Base-by-base conservation (phyloP, 2,888 invertebrate species). In the Tenthredo amoena region DNA sequence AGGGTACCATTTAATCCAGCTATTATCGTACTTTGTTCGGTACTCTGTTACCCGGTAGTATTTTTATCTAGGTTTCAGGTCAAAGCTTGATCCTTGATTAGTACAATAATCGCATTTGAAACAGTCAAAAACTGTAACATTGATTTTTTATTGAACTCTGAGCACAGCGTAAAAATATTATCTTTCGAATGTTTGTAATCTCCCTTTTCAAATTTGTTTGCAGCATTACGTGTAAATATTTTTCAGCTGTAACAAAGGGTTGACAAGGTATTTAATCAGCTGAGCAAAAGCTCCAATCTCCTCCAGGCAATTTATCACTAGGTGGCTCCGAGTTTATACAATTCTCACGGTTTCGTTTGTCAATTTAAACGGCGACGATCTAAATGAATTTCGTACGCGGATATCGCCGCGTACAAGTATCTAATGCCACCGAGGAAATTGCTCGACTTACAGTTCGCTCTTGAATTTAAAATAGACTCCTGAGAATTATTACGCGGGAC, bases 211-310 rank as follows among this genome's bases (percentile, higher is more conserved):
- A 34, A 68, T 68, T 68, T 55, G 50, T 77, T 31, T 2, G 55
- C 18, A 18, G 34, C 18, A 18, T 77, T 34, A 5, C 6, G 77
- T 31, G 15, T 18, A 18, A 55, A 77, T 55, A 50, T 77, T 77
- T 18, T 10, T 6, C 18, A 26, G 31, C 15, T 47, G 3, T 26
- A 77, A 50, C 50, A 50, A 72, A 31, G 50, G 76, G 50, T 50
- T 50, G 76, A 50, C 76, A 77, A 77, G 31, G 77, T 77, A 40
- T 77, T 77, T 34, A 77, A 77, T 77, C 50, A 77, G 50, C 77
- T 77, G 31, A 18, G 18, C 50, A 77, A 34, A 77, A 50, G n/a
- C 77, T 47, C 40, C 76, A 9, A 76, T 26, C 26, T 76, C 47
- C 31, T 50, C 15, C 50, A 34, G 50, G 7, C 47, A 77, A 77